Base-by-base conservation (phyloP, 2,113 vertebrate genomes). In the Megaceryle torquata region DNA sequence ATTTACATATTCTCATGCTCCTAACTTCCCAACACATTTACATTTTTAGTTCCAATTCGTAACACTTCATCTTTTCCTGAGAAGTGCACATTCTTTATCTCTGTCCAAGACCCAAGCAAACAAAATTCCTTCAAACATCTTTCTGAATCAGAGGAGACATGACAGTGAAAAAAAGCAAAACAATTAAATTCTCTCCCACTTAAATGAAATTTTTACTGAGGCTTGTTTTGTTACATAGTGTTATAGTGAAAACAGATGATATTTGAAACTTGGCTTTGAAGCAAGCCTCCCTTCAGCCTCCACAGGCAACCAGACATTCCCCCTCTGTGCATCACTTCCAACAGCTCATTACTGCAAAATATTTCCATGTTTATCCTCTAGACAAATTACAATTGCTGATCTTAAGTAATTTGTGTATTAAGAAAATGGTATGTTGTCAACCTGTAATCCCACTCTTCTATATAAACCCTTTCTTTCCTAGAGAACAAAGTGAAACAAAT, bases 161-260 rank as follows among this genome's bases (percentile, higher is more conserved):
- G 33, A 78, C 54, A 70, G 48, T 19, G 26, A 74, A 82, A 78
- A 72, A 69, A 89, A 26, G 63, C n/a, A 86, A 86, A 91, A 51
- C 54, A 90, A 94, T 90, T 87, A 82, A 65, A 91, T 87, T 91
- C 33, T 91, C 46, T 76, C 22, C 82, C 76, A 84, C 57, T 93
- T 93, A 75, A 37, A 91, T 37, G 44, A 96, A 88, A 78, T 90
- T 76, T 96, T 88, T 91, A 84, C 91, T 60, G 35, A 56, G 43
- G 25, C 65, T 90, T 96, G 82, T 95, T 96, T 93, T 97, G 88
- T 88, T 95, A 83, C 95, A 95, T 64, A 37, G 76, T 86, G 69
- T 93, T 96, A 88, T 44, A 97, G 90, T 95, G 95, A 94, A 97
- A 97, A 95, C 95, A 96, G 96, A 97, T 95, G 96, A 94, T 83